Percentiles rank a stretch among this genome's conserved stretches.
These are phyloP conservation scores for Julus scandinavius DNA, from an alignment of 2,888 invertebrate species.

Conservation along the genomic window DNA sequence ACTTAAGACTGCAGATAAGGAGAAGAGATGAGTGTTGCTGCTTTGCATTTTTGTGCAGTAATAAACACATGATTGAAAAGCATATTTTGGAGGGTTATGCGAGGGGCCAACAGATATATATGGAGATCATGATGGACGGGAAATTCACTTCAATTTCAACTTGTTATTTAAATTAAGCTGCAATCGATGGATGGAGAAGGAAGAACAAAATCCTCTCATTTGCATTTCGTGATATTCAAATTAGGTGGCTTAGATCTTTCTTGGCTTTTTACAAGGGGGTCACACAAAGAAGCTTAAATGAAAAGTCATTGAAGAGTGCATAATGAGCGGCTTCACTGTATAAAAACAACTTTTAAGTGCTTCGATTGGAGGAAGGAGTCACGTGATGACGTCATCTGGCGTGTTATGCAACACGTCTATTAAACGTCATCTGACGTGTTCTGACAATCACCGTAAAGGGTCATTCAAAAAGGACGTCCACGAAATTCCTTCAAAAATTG, in stretches of 20 bases:
- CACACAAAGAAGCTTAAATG: background rate
- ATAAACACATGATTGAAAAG: conserved; percentile 38
- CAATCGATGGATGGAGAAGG: conserved; percentile 21
- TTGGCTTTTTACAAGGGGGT: background rate
- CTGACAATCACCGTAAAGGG: too few species aligned
- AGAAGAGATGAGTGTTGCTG: background rate
- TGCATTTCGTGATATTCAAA: conserved; percentile 10
- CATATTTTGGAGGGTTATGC: background rate
- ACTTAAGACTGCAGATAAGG: background rate
- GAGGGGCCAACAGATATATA: background rate
- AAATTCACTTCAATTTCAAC: conserved; percentile 17
- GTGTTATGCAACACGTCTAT: too few species aligned
- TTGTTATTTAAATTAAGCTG: conserved; percentile 32
- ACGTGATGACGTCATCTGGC: too few species aligned
- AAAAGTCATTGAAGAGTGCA: background rate
- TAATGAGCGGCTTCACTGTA: background rate
- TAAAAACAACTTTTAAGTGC: too few species aligned
- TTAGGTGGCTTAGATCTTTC: background rate
- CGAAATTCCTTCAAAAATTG: too few species aligned
- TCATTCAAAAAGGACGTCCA: too few species aligned
- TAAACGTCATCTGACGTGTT: too few species aligned
- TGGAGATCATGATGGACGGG: conserved; percentile 17
- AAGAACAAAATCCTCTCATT: background rate
- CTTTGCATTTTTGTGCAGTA: background rate
- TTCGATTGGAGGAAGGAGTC: too few species aligned